Conservation (phyloP, 2,888 invertebrate species). For the Pollenia amentaria region DNA sequence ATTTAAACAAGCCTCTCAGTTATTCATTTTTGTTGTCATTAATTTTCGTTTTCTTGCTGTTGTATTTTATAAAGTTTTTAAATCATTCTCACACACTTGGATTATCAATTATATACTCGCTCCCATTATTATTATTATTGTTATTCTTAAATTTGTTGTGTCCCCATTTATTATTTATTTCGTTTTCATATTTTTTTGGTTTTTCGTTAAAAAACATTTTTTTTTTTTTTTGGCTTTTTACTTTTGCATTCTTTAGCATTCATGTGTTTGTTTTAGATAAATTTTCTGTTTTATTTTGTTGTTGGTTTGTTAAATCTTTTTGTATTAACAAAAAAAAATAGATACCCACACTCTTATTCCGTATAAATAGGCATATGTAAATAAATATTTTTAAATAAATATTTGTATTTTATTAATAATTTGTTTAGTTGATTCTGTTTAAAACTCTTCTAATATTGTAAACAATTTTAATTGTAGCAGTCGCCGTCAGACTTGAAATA, state of each 20-base stretch:
- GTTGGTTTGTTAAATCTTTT: slow-evolving; percentile 9
- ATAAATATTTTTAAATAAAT: no score
- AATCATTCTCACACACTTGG: slow-evolving; percentile 49
- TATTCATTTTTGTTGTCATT: slow-evolving; percentile 44
- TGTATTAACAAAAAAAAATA: background rate
- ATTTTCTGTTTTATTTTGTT: slow-evolving; percentile 21
- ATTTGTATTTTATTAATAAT: no score
- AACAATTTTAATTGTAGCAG: no score
- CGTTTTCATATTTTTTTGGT: slow-evolving; percentile 25
- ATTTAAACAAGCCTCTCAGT: slow-evolving; percentile 68
- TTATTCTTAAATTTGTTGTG: slow-evolving; percentile 11
- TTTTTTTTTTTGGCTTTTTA: slow-evolving; percentile 12
- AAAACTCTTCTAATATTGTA: no score
- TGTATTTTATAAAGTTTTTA: slow-evolving; percentile 25
- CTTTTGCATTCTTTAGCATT: slow-evolving; percentile 23
- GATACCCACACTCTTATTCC: background rate
- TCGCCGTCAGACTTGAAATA: no score
- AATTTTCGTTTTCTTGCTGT: slow-evolving; percentile 23
- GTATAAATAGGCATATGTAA: no score
- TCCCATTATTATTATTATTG: slow-evolving; percentile 21
- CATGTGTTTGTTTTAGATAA: slow-evolving; percentile 40
- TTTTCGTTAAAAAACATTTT: background rate
- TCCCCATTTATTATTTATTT: slow-evolving; percentile 14
- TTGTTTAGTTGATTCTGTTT: background rate
- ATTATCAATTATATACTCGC: slow-evolving; percentile 21